A percentile compares a stretch with the other conserved stretches of the same genome.
These are phyloP conservation scores for Whitmania pigra DNA, from an alignment of 1,140 invertebrate genomes.

Conservation along the genomic window DNA sequence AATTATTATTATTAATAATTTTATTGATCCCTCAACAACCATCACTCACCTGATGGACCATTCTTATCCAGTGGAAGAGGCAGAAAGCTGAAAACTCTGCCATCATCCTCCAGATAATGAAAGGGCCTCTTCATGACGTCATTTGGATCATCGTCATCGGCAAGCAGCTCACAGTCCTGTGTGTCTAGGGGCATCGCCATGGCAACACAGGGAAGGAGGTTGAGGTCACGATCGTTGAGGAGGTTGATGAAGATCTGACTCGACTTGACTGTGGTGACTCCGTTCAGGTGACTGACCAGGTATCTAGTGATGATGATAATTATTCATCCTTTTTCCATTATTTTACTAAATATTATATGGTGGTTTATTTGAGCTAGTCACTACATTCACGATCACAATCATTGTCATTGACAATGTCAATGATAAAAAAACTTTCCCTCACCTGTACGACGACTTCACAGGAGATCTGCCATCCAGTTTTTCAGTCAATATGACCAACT, in stretches of 20 bases:
- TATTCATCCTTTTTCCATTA: not conserved
- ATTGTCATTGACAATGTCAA: too few species aligned
- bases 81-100: slow-evolving; percentile 36
- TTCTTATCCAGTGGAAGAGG: slow-evolving; percentile 31
- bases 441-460: slow-evolving; percentile 12
- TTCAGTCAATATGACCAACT: slow-evolving; percentile 12
- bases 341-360: not conserved
- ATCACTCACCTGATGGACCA: not conserved
- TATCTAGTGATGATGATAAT: slow-evolving; percentile 18
- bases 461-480: not conserved
- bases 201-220: slow-evolving; percentile 31
- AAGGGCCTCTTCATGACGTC: too few species aligned
- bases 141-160: not conserved
- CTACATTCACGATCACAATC: too few species aligned
- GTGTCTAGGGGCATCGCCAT: slow-evolving; percentile 28
- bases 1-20: too few species aligned
- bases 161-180: not conserved
- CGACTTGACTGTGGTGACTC: not conserved
- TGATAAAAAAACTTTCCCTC: not conserved
- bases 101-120: slow-evolving; percentile 16
- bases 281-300: slow-evolving; percentile 1
- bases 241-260: slow-evolving; percentile 21
- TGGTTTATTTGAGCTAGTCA: not conserved
- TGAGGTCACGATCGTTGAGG: slow-evolving; percentile 20
- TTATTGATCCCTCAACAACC: too few species aligned